Evolutionary conservation across 2,797 vertebrate species (phyloP).

Genomic region (Hozukius guyotensis): DNA sequence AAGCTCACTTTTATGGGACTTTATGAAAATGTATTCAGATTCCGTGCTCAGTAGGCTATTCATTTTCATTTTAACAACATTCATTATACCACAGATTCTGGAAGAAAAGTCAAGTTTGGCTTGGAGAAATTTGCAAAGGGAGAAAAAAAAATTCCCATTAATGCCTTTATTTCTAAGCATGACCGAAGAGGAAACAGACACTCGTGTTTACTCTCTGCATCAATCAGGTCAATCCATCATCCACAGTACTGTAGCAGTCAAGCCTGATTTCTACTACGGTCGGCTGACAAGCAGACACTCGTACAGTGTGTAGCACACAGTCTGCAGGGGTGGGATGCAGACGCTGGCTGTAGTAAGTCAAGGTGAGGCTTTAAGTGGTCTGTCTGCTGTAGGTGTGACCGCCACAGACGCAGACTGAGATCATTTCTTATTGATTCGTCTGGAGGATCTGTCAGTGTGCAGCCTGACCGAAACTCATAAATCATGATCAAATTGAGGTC

Average conservation of each 20-base stretch:
- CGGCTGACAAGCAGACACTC: background rate
- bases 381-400: slow-evolving; percentile 31
- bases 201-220: slow-evolving; percentile 4
- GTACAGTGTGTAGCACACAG: background rate
- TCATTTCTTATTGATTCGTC: slow-evolving; percentile 46
- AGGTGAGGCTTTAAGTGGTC: slow-evolving; percentile 23
- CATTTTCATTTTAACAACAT: background rate
- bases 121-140: background rate
- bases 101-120: background rate
- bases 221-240: slow-evolving; percentile 29
- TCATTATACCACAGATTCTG: background rate
- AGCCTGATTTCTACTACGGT: slow-evolving; percentile 2
- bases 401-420: slow-evolving; percentile 13
- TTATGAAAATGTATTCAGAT: slow-evolving; percentile 5
- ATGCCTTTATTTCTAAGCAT: background rate
- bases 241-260: slow-evolving; percentile 6
- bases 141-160: background rate
- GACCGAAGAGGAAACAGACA: slow-evolving; percentile 12
- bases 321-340: background rate
- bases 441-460: slow-evolving; percentile 10
- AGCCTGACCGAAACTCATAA: slow-evolving; percentile 17
- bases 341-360: slow-evolving; percentile 5
- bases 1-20: background rate
- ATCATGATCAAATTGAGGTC: slow-evolving; percentile 32
- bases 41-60: slow-evolving; percentile 6